Percentiles rank a stretch among this genome's conserved stretches.
phyloP scores from a whole-genome alignment of 30 jellyfish, hydroid and myxozoan genomes.

The Hydractinia symbiolongicarpus region DNA sequence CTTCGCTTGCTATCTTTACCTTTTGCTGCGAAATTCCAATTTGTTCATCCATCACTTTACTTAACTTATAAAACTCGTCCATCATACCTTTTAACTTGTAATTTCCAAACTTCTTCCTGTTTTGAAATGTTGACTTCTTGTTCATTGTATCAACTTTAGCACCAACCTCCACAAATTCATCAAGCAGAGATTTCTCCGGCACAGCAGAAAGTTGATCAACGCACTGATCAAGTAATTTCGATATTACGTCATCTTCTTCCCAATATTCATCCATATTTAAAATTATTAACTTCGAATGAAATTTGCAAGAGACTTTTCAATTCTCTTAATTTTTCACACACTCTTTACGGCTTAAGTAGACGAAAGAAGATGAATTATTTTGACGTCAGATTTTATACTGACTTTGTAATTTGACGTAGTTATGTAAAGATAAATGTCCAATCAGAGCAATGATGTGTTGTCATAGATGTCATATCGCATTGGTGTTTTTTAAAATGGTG shows the following conservation, averaged over 20 bases:
- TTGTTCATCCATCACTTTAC: conserved; percentile 1
- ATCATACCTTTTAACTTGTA: not conserved
- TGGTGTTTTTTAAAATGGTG: no score
- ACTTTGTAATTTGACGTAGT: no score
- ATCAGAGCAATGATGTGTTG: no score
- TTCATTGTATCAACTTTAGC: not conserved
- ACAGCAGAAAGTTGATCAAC: not conserved
- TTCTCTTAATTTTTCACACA: no score
- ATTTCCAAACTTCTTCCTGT: not conserved
- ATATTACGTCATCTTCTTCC: conserved; percentile 6
- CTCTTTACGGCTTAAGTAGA: no score
- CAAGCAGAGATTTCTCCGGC: not conserved
- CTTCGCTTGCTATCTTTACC: not conserved
- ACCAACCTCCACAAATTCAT: conserved; percentile 1
- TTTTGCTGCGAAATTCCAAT: not conserved
- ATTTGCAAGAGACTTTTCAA: no score
- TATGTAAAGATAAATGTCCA: no score
- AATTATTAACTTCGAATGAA: no score
- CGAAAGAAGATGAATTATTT: no score
- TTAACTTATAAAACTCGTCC: not conserved
- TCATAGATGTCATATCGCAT: no score
- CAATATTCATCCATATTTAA: not conserved
- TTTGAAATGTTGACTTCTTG: not conserved
- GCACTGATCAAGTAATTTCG: not conserved
- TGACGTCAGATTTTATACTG: no score